phyloP scores from a whole-genome alignment of 2,113 vertebrate species.

The Nothocercus nigrocapillus region DNA sequence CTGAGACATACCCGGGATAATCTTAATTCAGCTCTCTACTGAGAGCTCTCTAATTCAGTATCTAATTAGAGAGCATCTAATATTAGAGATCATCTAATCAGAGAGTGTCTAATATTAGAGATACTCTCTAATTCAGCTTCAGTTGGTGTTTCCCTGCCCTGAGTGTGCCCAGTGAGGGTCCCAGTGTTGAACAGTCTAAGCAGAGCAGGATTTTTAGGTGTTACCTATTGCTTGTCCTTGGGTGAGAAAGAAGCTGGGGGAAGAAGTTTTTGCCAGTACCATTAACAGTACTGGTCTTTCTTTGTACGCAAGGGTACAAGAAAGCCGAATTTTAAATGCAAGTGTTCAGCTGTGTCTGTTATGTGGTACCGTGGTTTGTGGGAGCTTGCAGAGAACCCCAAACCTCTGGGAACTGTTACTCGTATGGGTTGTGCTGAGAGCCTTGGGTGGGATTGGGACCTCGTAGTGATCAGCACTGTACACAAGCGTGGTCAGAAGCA shows the following conservation, averaged over 20 bases:
- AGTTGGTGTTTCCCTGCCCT: background rate
- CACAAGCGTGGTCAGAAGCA: background rate
- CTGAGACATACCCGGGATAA: background rate
- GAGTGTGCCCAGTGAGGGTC: accelerated
- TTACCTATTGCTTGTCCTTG: background rate
- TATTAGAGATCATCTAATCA: no score
- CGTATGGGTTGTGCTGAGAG: background rate
- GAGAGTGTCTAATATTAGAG: no score
- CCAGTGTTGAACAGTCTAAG: background rate
- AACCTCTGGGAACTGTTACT: background rate
- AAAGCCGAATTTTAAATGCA: background rate
- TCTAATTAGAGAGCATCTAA: no score
- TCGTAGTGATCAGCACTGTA: accelerated
- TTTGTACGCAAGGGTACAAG: background rate
- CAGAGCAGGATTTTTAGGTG: background rate
- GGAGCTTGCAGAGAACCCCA: background rate
- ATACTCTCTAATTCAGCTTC: no score
- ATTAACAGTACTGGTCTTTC: background rate
- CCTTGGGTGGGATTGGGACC: background rate
- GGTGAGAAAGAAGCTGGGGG: background rate
- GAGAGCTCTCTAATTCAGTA: no score
- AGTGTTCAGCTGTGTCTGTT: background rate
- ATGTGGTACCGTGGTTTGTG: background rate
- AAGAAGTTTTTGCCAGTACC: background rate
- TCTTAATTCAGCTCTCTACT: accelerated